Base-by-base conservation (phyloP, 2,888 invertebrate species). In the Netelia virgata region DNA sequence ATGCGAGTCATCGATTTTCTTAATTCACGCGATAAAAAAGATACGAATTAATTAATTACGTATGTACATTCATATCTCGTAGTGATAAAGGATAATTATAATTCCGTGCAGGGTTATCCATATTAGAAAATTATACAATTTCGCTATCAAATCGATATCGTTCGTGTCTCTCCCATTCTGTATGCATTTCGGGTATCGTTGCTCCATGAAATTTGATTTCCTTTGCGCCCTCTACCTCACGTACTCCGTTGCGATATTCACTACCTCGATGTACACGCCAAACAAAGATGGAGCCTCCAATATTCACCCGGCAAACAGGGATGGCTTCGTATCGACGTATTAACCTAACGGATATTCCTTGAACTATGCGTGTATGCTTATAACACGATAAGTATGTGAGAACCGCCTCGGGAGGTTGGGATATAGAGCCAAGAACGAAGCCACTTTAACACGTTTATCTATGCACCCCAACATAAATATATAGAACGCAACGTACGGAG, bases 371-470 rank as follows among this genome's bases (percentile, higher is more conserved):
- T 57, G 10, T 20, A 55, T 18, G 18, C 18, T 18, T 9, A 57
- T 57, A 57, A 9, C 1, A 16, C 16, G 16, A 57, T 57, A 57
- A 16, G 57, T 18, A 18, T 57, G 57, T 18, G 57, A 57, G 18
- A 57, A 57, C 8, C 68, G 18, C 11, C 3, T 23, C 28, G 36
- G 6, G 18, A 8, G 55, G 8, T 8, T 41, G 55, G 10, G 53
- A 55, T 9, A 77, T 57, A 41, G 41, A n/a, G 36, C 69, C 20
- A 57, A 41, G 16, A 64, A n/a, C 55, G 53, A 18, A 69, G 69
- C 68, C 53, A 63, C 81, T 76, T 53, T 57, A 64, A 63, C 28
- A 18, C 64, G 64, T 76, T 82, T 76, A 76, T 76, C 70, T 82
- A 43, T 59, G 55, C 69, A 57, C 70, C 69, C 47, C 6, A 63